phyloP scores from a whole-genome alignment of 1,140 invertebrate species.

The Aphelinus atriplicis region DNA sequence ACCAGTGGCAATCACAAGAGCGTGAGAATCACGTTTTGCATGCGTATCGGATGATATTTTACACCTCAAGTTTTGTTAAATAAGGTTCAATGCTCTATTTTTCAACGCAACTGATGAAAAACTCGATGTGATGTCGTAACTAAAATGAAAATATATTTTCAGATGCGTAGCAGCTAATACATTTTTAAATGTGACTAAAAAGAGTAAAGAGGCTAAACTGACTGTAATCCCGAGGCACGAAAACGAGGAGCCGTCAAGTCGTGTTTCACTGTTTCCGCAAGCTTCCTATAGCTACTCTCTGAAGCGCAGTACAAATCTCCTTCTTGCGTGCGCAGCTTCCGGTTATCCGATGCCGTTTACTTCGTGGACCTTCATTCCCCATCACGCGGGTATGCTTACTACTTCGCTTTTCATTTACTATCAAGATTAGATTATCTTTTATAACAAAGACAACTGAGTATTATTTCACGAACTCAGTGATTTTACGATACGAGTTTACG shows the following conservation, averaged over 20 bases:
- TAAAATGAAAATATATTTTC: neutral
- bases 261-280: slow-evolving; percentile 49
- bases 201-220: slow-evolving; percentile 65
- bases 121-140: neutral
- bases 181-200: slow-evolving; percentile 64
- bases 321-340: slow-evolving; percentile 69
- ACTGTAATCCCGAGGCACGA: slow-evolving; percentile 57
- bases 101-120: neutral
- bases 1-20: too few species aligned
- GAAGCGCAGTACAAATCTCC: slow-evolving; percentile 59
- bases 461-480: too few species aligned
- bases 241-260: neutral
- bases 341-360: slow-evolving; percentile 67
- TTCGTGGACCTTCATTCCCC: slow-evolving; percentile 68
- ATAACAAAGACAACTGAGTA: neutral
- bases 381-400: slow-evolving; percentile 48
- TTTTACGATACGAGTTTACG: too few species aligned
- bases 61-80: too few species aligned
- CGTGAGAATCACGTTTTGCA: too few species aligned
- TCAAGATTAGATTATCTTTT: slow-evolving; percentile 7
- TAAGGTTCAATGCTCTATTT: neutral
- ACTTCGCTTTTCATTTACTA: too few species aligned
- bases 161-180: slow-evolving; percentile 63
- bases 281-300: slow-evolving; percentile 54
- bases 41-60: too few species aligned